phyloP scores from a whole-genome alignment of 1,140 invertebrate species.

The Drosophila triauraria region DNA sequence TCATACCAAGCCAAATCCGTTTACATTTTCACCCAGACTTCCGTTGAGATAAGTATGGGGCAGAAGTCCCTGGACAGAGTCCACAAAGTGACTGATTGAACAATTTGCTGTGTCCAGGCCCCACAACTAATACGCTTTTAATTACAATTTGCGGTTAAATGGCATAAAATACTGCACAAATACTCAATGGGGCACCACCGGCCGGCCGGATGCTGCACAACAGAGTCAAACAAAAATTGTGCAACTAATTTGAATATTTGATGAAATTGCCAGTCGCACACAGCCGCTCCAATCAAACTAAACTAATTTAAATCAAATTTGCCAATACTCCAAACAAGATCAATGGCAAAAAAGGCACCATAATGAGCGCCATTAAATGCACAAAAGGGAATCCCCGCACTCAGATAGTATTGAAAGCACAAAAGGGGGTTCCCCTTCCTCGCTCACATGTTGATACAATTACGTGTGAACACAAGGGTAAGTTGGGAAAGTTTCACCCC shows the following conservation, averaged over 20 bases:
- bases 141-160: conserved; percentile 66
- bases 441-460: conserved; percentile 48
- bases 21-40: conserved; percentile 1
- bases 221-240: conserved; percentile 38
- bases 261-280: conserved; percentile 32
- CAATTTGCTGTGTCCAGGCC: conserved; percentile 14
- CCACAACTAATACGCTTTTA: conserved; percentile 61
- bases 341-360: conserved; percentile 45
- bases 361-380: conserved; percentile 64
- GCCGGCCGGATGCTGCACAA: not conserved
- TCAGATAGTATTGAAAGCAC: not conserved
- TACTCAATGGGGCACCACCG: conserved; percentile 13
- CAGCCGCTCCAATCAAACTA: conserved; percentile 54
- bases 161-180: conserved; percentile 37
- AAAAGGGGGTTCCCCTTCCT: not conserved
- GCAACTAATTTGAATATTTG: conserved; percentile 61
- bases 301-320: conserved; percentile 72
- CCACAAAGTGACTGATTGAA: conserved; percentile 40
- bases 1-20: not conserved
- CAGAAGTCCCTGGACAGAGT: not conserved
- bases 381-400: conserved; percentile 36
- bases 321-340: conserved; percentile 26
- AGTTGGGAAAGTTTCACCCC: conserved; percentile 16
- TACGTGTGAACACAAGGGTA: conserved; percentile 9
- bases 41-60: not conserved